phyloP scores from a whole-genome alignment of 2,113 vertebrate species.

The Puma concolor region DNA sequence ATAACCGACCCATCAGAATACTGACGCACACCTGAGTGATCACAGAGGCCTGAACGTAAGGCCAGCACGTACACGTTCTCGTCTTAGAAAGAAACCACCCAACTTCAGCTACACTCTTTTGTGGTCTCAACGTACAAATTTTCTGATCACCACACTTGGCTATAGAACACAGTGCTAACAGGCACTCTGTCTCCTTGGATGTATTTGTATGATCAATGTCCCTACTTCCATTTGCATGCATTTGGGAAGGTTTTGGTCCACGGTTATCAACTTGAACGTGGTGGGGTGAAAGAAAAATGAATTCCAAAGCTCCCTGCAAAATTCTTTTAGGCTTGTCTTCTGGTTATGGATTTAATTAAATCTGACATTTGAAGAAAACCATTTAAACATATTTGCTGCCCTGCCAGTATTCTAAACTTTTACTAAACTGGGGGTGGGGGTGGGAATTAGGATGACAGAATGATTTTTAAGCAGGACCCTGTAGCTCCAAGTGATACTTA shows the following conservation, averaged over 20 bases:
- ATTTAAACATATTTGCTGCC: slow-evolving; percentile 12
- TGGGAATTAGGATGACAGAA: neutral
- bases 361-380: slow-evolving; percentile 52
- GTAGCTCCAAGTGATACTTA: neutral
- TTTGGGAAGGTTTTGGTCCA: neutral
- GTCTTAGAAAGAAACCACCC: neutral
- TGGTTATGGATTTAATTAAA: slow-evolving; percentile 46
- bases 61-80: rapidly evolving
- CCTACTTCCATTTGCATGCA: neutral
- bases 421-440: neutral
- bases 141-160: neutral
- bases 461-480: neutral
- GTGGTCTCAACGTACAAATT: neutral
- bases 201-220: slow-evolving; percentile 6
- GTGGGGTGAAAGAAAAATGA: neutral
- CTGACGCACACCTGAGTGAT: neutral
- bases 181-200: neutral
- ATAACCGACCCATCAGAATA: neutral
- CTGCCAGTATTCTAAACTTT: slow-evolving; percentile 32
- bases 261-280: neutral
- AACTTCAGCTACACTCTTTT: neutral
- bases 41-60: neutral
- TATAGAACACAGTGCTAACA: neutral
- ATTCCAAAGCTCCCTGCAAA: neutral
- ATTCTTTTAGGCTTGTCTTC: slow-evolving; percentile 18